Conservation (phyloP, 2,797 vertebrate genomes). For the Sebastes itinus region DNA sequence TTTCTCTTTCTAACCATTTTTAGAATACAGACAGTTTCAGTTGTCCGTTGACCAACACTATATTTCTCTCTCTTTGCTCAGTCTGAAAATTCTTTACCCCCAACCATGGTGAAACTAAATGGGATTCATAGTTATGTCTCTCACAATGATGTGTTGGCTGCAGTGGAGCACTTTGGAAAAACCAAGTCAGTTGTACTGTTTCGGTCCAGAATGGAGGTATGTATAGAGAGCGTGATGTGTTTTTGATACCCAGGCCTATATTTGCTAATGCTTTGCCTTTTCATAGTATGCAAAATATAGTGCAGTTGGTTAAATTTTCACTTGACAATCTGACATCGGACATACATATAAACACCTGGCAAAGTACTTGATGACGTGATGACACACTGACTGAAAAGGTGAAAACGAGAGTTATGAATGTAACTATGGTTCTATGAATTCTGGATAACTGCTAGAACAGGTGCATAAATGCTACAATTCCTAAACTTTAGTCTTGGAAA, state of each 20-base stretch:
- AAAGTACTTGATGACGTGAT: background rate
- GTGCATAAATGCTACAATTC: background rate
- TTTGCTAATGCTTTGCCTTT: no score
- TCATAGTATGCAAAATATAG: background rate
- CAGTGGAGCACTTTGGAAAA: conserved; percentile 86
- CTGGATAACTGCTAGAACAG: no score
- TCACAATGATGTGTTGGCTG: conserved; percentile 79
- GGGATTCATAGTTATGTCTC: conserved; percentile 1
- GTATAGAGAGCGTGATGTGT: background rate
- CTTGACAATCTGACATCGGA: background rate
- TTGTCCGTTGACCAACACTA: no score
- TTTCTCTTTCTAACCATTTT: no score
- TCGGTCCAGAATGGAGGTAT: conserved; percentile 39
- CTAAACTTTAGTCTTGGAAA: background rate
- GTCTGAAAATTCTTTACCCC: conserved; percentile 2
- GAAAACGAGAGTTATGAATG: no score
- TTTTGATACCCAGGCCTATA: no score
- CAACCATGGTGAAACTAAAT: conserved; percentile 42
- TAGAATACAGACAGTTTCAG: no score
- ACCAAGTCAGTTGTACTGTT: conserved; percentile 83
- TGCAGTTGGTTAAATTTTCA: background rate
- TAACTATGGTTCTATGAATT: no score
- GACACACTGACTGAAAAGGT: no score
- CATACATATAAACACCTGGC: no score
- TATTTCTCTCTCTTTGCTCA: conserved; percentile 8